These are phyloP conservation scores for Brevimyrus niger DNA, from an alignment of 2,113 vertebrate species.

Conservation along the genomic window DNA sequence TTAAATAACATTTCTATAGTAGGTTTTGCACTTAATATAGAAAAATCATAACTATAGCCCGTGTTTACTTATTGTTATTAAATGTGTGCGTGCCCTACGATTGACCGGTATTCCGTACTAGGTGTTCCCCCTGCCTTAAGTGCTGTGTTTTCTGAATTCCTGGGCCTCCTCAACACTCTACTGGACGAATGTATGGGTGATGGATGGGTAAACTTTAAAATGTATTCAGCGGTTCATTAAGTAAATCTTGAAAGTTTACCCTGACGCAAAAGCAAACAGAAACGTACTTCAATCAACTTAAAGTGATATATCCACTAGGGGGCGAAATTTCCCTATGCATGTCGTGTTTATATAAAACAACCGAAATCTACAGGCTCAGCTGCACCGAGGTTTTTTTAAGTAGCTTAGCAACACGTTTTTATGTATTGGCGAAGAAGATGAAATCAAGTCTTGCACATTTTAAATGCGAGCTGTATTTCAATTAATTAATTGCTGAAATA, in stretches of 20 bases:
- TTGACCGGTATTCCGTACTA: neutral
- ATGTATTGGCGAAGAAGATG: neutral
- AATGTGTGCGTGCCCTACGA: neutral
- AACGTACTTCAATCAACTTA: neutral
- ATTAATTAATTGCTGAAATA: neutral
- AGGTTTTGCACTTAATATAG: neutral
- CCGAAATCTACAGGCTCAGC: neutral
- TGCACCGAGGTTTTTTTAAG: neutral
- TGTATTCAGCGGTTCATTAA: neutral
- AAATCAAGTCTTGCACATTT: neutral
- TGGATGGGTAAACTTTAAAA: neutral
- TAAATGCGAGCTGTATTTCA: neutral
- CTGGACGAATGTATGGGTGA: neutral
- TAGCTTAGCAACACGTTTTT: neutral
- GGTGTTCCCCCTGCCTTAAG: neutral
- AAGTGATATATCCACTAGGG: neutral
- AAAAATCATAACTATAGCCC: neutral
- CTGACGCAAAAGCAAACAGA: neutral
- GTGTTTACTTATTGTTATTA: neutral
- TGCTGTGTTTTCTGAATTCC: neutral
- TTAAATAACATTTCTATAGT: neutral
- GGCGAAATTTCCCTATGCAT: neutral
- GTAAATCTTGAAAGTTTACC: neutral
- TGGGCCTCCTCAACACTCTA: neutral
- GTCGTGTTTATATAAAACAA: neutral